A percentile compares a stretch with the other conserved stretches of the same genome.
Evolutionary conservation across 2,888 invertebrate species (phyloP).

Genomic region (Drosophila fungiperda): DNA sequence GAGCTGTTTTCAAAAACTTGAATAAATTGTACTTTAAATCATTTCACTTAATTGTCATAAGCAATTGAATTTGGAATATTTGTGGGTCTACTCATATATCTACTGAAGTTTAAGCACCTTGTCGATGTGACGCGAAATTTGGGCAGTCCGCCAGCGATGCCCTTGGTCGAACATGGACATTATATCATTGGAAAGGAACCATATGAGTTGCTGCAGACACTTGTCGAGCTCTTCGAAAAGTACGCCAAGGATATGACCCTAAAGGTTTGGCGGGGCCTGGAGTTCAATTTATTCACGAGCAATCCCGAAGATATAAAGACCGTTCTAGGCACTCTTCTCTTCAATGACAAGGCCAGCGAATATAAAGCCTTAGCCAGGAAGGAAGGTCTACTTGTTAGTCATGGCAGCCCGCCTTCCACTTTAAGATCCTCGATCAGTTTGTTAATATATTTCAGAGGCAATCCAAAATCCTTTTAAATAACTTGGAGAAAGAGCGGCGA

Average conservation of each 20-base stretch:
- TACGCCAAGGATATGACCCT: slow-evolving; percentile 67
- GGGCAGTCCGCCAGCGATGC: slow-evolving; percentile 84
- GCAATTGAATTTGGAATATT: slow-evolving; percentile 14
- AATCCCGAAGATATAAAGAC: slow-evolving; percentile 80
- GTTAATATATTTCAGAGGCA: slow-evolving; percentile 89
- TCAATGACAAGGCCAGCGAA: slow-evolving; percentile 86
- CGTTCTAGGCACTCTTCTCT: slow-evolving; percentile 81
- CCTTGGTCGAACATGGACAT: slow-evolving; percentile 86
- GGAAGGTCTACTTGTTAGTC: slow-evolving; percentile 87
- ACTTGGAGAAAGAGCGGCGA: slow-evolving; percentile 86
- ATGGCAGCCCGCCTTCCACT: slow-evolving; percentile 90
- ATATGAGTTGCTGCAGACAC: slow-evolving; percentile 75
- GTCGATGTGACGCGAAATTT: slow-evolving; percentile 74
- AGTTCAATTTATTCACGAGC: slow-evolving; percentile 77
- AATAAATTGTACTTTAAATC: background rate
- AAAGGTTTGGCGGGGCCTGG: slow-evolving; percentile 83
- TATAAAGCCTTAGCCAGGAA: slow-evolving; percentile 86
- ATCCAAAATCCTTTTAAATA: slow-evolving; percentile 86
- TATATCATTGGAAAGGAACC: slow-evolving; percentile 85
- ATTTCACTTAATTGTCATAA: background rate
- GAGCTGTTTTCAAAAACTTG: background rate
- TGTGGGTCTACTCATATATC: slow-evolving; percentile 57
- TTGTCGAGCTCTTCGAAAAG: slow-evolving; percentile 82
- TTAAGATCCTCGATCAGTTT: slow-evolving; percentile 91
- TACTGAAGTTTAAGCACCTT: slow-evolving; percentile 73